Evolutionary conservation across 2,797 vertebrate species (phyloP), one percentile per base, ranked within the genome.

Genomic region (Molossus alvarezi): DNA sequence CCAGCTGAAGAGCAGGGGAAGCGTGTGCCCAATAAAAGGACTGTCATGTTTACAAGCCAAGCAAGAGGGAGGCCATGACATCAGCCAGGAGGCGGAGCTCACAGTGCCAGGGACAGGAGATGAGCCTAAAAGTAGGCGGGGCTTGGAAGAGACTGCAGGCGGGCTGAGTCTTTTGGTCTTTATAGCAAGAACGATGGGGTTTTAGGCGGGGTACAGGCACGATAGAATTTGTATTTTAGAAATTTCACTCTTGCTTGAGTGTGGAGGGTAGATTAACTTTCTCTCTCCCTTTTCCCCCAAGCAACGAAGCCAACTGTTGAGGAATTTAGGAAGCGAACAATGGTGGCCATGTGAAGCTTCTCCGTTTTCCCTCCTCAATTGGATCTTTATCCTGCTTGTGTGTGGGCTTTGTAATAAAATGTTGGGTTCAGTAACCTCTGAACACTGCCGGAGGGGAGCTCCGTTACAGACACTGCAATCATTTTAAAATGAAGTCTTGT

Each of bases 401-500:
- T 79, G 82, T 51, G 23, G 23, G 29, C 81, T 93, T 87, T 80
- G 62, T 89, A 60, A 88, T n/a, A 91, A 84, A 89, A 53, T 51
- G 72, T 69, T 83, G 62, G 64, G 37, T 67, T 84, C 13, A 9
- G 72, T 45, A 73, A 73, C n/a, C 57, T 83, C 8, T n/a, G 41
- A 77, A 77, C 65, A 27, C 10, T 55, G 21, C n/a, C 58, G 48
- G 57, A 25, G 27, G 27, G 29, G 9, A 60, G 18, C 55, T 55
- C 53, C 4, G n/a, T 91, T 14, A 33, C 27, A 94, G 86, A 51
- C 12, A 53, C 55, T 57, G 57, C 60, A 67, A 90, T 90, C 69
- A 88, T 60, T 90, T 96, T 79, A 37, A 91, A 95, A 90, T 90
- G 67, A 96, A 87, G 41, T 64, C 91, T 45, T 69, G 60, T 96